These are phyloP conservation scores for Stegostoma tigrinum DNA, from an alignment of 2,113 vertebrate genomes.

Conservation along the genomic window DNA sequence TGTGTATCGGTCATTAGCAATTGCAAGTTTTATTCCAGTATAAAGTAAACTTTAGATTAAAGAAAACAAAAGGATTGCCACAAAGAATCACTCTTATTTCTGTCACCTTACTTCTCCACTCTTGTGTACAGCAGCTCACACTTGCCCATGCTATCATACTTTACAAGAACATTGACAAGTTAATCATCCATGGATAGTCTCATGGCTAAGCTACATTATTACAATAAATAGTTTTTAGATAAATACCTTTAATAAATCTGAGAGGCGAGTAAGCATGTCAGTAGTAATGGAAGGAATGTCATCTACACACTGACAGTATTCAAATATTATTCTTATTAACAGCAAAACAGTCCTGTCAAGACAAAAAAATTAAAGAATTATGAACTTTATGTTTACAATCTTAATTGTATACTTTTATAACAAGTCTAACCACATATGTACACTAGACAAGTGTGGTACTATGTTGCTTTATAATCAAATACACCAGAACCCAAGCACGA, in stretches of 20 bases:
- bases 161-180: not conserved
- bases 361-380: constrained; percentile 36
- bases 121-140: not conserved
- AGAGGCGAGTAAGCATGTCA: constrained; percentile 89
- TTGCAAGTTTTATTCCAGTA: not conserved
- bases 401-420: not conserved
- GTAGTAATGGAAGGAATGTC: constrained; percentile 92
- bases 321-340: constrained; percentile 92
- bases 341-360: constrained; percentile 82
- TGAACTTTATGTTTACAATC: not conserved
- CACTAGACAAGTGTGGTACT: not conserved
- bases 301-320: constrained; percentile 97
- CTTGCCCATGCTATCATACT: not conserved
- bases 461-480: not conserved
- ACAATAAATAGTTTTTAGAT: not conserved
- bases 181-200: not conserved
- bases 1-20: not conserved
- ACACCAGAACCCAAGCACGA: not conserved
- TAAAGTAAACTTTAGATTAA: not conserved
- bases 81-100: not conserved
- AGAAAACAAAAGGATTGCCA: not conserved
- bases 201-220: not conserved
- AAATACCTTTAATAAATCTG: constrained; percentile 82
- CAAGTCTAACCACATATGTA: no score
- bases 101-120: not conserved